Conservation (phyloP, 2,113 vertebrate genomes). For the Cyanoramphus novaezelandiae region DNA sequence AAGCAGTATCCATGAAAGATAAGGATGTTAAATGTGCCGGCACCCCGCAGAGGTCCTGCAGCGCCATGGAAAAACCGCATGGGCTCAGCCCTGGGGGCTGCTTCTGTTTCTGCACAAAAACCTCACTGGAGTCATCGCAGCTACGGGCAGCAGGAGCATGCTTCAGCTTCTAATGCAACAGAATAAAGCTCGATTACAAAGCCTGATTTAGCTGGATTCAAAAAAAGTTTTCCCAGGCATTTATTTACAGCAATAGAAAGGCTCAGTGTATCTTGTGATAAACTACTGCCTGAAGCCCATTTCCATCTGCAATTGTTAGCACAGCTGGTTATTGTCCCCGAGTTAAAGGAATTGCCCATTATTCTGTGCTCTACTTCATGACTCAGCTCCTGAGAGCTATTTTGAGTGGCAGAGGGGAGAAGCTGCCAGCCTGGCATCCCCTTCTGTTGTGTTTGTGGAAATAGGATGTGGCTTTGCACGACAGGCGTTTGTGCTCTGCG, state of each 20-base stretch:
- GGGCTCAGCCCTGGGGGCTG: fast-evolving
- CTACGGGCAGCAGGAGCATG: not conserved
- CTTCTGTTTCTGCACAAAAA: not conserved
- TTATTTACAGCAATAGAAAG: not conserved
- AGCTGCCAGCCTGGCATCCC: conserved; percentile 27
- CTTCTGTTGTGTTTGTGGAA: not conserved
- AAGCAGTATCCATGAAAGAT: not conserved
- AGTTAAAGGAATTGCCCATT: not conserved
- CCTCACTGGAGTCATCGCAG: no score
- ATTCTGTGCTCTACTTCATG: not conserved
- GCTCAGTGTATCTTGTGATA: not conserved
- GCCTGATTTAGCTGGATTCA: not conserved
- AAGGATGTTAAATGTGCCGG: not conserved
- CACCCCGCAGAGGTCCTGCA: not conserved
- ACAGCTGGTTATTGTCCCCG: not conserved
- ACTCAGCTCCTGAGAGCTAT: conserved; percentile 24
- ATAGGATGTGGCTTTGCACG: not conserved
- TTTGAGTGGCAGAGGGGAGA: not conserved
- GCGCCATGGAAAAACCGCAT: fast-evolving
- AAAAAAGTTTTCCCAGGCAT: not conserved
- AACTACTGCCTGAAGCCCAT: not conserved
- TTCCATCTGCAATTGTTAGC: not conserved
- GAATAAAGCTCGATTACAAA: not conserved
- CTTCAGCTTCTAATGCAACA: not conserved
- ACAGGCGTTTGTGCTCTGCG: not conserved